phyloP scores from a whole-genome alignment of 2,113 vertebrate species.

The Menidia beryllina region DNA sequence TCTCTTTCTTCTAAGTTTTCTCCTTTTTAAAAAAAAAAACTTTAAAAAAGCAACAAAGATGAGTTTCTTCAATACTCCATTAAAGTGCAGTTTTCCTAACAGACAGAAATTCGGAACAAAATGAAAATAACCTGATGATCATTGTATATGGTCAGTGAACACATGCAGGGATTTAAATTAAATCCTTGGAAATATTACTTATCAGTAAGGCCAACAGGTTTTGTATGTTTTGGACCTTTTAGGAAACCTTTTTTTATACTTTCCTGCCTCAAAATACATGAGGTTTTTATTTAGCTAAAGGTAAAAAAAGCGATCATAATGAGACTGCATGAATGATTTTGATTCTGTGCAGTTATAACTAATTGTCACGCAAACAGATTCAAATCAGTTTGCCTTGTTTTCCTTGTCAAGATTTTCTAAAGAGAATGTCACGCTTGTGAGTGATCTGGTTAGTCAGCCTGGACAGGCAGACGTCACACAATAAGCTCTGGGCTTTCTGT shows the following conservation, averaged over 20 bases:
- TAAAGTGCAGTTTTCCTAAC: too few species aligned
- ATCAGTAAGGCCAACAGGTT: too few species aligned
- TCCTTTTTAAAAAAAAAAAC: too few species aligned
- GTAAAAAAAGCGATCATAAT: background rate
- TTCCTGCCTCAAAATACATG: background rate
- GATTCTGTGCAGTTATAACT: background rate
- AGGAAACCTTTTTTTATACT: background rate
- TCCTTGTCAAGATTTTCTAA: conserved; percentile 68
- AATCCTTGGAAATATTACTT: too few species aligned
- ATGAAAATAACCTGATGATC: too few species aligned
- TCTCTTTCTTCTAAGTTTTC: too few species aligned
- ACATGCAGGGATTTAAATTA: too few species aligned
- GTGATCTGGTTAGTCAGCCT: conserved; percentile 65
- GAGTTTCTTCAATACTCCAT: too few species aligned
- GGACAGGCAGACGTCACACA: conserved; percentile 62
- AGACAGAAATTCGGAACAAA: too few species aligned
- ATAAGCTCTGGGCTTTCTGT: conserved; percentile 47
- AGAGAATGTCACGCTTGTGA: conserved; percentile 68
- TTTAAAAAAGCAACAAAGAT: too few species aligned
- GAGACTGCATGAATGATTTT: background rate
- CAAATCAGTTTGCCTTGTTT: conserved; percentile 57
- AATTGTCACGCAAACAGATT: conserved; percentile 18
- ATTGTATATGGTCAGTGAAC: too few species aligned
- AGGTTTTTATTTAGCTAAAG: background rate
- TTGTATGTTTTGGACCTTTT: background rate